These are phyloP conservation scores for Platanista minor DNA, from an alignment of 2,113 vertebrate genomes.

Conservation along the genomic window DNA sequence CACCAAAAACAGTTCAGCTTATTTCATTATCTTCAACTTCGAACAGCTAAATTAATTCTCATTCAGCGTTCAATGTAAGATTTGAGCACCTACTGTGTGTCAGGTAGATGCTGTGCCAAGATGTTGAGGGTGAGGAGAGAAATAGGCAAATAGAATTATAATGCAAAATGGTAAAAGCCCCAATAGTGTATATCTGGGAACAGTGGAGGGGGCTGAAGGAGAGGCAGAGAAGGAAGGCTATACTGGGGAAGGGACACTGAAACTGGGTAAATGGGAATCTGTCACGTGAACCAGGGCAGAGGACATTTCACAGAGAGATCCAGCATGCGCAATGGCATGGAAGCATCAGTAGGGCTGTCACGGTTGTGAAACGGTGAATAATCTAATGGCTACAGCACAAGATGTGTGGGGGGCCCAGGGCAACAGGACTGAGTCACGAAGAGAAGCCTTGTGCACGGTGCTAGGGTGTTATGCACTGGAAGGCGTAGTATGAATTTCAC, in stretches of 20 bases:
- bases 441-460: fast-evolving
- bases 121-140: not conserved
- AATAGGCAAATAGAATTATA: not conserved
- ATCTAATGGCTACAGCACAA: too few species aligned
- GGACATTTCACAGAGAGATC: not conserved
- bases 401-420: too few species aligned
- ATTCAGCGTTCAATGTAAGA: not conserved
- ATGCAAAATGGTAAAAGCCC: not conserved
- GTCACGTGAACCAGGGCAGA: not conserved
- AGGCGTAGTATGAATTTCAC: not conserved
- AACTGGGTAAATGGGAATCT: too few species aligned
- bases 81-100: not conserved
- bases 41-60: not conserved
- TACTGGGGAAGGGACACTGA: not conserved
- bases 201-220: not conserved
- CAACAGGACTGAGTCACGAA: too few species aligned
- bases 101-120: not conserved
- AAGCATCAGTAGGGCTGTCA: not conserved
- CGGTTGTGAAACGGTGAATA: not conserved
- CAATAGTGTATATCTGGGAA: not conserved
- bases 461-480: not conserved
- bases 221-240: not conserved
- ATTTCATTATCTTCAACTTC: not conserved
- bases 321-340: not conserved
- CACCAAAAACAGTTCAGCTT: not conserved